A percentile compares a stretch with the other conserved stretches of the same genome.
Evolutionary conservation across 2,113 vertebrate genomes (phyloP).

Genomic region (Hypanus sabinus): DNA sequence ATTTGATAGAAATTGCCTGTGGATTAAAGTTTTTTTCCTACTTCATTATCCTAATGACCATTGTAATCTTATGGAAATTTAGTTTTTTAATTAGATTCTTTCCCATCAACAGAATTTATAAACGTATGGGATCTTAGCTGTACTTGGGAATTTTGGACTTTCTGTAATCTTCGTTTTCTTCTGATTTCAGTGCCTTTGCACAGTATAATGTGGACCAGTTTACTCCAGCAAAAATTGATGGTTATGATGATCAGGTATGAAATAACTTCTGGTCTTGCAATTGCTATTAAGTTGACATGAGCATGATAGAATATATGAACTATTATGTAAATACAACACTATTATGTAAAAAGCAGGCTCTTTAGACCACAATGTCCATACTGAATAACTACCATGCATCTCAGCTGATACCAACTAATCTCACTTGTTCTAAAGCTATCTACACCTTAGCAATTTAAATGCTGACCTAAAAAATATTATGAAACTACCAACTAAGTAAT

Average conservation of each 20-base stretch:
- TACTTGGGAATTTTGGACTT: not conserved
- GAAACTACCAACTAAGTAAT: too few species aligned
- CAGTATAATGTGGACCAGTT: slow-evolving; percentile 98
- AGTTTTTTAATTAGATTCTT: too few species aligned
- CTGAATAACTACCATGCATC: too few species aligned
- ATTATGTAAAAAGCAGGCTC: too few species aligned
- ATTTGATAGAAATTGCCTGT: not conserved
- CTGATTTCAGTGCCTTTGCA: slow-evolving; percentile 80
- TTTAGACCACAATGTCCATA: too few species aligned
- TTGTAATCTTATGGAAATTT: not conserved
- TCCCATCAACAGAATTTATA: too few species aligned
- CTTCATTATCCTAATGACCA: not conserved
- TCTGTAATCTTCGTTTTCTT: not conserved
- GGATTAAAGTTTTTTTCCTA: not conserved
- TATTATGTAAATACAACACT: too few species aligned
- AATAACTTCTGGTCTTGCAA: not conserved
- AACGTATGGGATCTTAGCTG: not conserved
- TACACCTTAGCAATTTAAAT: too few species aligned
- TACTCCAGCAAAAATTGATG: slow-evolving; percentile 86
- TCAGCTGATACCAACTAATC: too few species aligned
- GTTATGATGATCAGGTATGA: slow-evolving; percentile 87
- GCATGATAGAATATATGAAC: too few species aligned
- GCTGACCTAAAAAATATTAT: too few species aligned
- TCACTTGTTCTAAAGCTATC: too few species aligned
- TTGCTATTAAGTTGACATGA: not conserved